Evolutionary conservation across 1,140 invertebrate genomes (phyloP), one percentile per base, ranked within the genome.

Genomic region (Monomorium pharaonis): DNA sequence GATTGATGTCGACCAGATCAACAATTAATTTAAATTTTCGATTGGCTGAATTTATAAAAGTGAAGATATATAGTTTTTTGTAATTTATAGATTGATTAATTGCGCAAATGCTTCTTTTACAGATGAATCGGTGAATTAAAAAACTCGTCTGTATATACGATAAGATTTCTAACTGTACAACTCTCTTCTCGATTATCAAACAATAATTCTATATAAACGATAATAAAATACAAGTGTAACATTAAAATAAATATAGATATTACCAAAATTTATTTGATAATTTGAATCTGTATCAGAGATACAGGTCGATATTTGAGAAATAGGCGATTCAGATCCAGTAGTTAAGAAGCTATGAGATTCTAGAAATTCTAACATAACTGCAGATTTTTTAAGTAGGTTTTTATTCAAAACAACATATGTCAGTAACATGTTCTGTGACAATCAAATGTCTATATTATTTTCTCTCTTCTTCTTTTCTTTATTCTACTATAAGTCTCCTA

Each of bases 341-440:
- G 0, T 58, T 42, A 16, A 0, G 12, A 42, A 60, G 7, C n/a
- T 3, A 2, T 16, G 10, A 75, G 14, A 76, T 12, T 62, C 27
- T 76, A 6, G 21, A 6, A 63, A 75, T 12, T 10, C 18, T 7
- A 37, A 37, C 3, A 18, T 21, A 7, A 56, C 5, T 14, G 30
- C 30, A 21, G 1, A 33, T 12, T 33, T 47, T 16, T 49, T 9
- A 67, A 67, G 21, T 18, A 74, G 16, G 1, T 24, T 37, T 60
- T 77, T 62, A 84, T 63, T 78, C 37, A 30, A 65, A 24, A 56
- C n/a, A 44, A 78, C 27, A 42, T 2, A 0, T 69, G 3, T 12
- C 16, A 24, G 14, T n/a, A n/a, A n/a, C n/a, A n/a, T n/a, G n/a
- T 58, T 27, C n/a, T 84, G 27, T 44, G 16, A 72, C 9, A 10